Evolutionary conservation across 2,113 vertebrate species (phyloP).

Genomic region (Alligator mississippiensis): DNA sequence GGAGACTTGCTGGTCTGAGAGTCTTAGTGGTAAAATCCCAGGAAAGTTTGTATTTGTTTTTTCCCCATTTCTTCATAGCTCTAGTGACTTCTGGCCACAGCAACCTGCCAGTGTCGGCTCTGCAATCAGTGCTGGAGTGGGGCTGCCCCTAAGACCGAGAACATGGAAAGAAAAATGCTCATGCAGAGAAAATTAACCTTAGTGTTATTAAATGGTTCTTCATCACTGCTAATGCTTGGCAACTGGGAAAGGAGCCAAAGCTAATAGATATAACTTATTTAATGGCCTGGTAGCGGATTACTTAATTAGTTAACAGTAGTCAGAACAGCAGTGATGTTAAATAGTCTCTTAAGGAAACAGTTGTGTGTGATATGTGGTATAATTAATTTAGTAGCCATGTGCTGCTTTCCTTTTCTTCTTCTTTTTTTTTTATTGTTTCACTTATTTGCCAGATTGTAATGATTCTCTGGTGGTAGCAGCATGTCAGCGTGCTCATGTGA

Average conservation of each 20-base stretch:
- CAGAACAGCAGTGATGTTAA: slow-evolving; percentile 43
- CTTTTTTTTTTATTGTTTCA: slow-evolving; percentile 7
- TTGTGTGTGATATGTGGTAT: background rate
- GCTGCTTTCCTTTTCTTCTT: background rate
- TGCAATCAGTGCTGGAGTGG: background rate
- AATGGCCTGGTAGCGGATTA: slow-evolving; percentile 55
- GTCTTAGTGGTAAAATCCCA: fast-evolving
- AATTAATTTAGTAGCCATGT: slow-evolving; percentile 5
- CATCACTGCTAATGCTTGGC: slow-evolving; percentile 32
- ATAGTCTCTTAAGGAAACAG: slow-evolving; percentile 16
- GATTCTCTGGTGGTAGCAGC: background rate
- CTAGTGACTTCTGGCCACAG: background rate
- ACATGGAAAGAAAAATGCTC: slow-evolving; percentile 15
- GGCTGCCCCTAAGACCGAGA: background rate
- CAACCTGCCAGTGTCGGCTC: background rate
- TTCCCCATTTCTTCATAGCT: background rate
- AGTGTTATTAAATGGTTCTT: slow-evolving; percentile 60
- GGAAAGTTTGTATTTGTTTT: background rate
- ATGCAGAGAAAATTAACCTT: background rate
- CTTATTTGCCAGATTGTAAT: slow-evolving; percentile 28
- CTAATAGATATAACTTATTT: slow-evolving; percentile 63
- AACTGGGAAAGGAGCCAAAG: slow-evolving; percentile 66
- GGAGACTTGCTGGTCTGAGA: background rate
- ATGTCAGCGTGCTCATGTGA: background rate
- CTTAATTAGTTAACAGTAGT: slow-evolving; percentile 41